Base-by-base conservation (phyloP, 2,113 vertebrate species). In the Perognathus longimembris region DNA sequence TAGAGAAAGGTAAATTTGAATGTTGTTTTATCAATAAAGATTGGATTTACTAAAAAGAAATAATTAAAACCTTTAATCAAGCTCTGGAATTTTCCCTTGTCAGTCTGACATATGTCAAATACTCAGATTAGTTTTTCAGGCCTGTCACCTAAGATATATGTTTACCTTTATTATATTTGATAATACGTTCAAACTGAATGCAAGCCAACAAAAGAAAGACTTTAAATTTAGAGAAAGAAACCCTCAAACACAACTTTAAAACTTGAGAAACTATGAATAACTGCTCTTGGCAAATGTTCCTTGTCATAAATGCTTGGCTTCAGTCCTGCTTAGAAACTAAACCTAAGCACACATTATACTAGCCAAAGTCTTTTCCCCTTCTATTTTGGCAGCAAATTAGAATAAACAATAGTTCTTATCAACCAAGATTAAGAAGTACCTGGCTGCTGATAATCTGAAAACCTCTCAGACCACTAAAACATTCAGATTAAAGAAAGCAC, bases 101-200 rank as follows among this genome's bases (percentile, higher is more conserved):
- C 87, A 90, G 95, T 92, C 32, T 78, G 78, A 93, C 94, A 79
- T 91, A 90, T 84, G 54, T 91, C 84, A 85, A 67, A 93, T 54
- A 38, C 88, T 91, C 81, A 82, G 76, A 50, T 71, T 90, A 36
- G 34, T 38, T 74, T 96, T 75, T 26, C 59, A 87, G 50, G 63
- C 32, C 57, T 73, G n/a, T 95, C 94, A 95, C 38, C 21, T 73
- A 28, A 45, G 17, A 50, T 34, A 78, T 20, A 69, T 32, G 22
- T 89, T 81, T 93, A 92, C 59, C 95, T 93, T 77, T 80, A 73
- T 64, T 70, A 66, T 91, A 66, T 92, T 92, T 96, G 70, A 84
- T 78, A 87, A 91, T 81, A 76, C 90, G 69, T 90, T 92, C 77
- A 92, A 85, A 69, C 76, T 73, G 32, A 78, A 18, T 22, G 22